Evolutionary conservation across 2,797 vertebrate genomes (phyloP).

Genomic region (Limosa lapponica): DNA sequence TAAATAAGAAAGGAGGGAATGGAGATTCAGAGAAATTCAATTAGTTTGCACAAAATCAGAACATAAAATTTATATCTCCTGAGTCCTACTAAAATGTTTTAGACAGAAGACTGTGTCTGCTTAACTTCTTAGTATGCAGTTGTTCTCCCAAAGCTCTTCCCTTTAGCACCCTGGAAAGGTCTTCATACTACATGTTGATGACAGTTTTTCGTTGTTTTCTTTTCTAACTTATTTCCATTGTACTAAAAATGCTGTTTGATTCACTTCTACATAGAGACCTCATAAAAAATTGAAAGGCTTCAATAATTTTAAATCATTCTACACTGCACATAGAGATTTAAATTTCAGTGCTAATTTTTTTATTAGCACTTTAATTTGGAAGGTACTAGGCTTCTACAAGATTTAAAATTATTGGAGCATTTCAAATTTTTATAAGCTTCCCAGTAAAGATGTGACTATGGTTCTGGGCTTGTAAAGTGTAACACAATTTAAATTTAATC

Average conservation of each 20-base stretch:
- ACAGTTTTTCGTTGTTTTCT: conserved; percentile 24
- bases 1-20: background rate
- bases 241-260: conserved; percentile 57
- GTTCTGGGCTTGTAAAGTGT: conserved; percentile 73
- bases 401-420: conserved; percentile 81
- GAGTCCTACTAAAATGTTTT: background rate
- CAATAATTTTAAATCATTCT: conserved; percentile 78
- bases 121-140: background rate
- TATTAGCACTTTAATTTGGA: conserved; percentile 80
- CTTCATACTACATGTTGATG: background rate
- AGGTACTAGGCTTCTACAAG: conserved; percentile 73
- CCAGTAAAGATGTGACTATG: conserved; percentile 70
- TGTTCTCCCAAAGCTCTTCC: background rate
- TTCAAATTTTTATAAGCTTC: conserved; percentile 83
- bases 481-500: conserved; percentile 78
- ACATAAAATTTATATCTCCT: background rate
- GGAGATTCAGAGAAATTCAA: background rate
- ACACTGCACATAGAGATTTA: conserved; percentile 71
- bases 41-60: background rate
- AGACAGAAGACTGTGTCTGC: background rate
- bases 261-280: conserved; percentile 65
- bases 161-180: background rate
- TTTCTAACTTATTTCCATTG: conserved; percentile 61
- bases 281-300: conserved; percentile 79
- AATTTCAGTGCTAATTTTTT: conserved; percentile 77